Evolutionary conservation across 2,113 vertebrate genomes (phyloP), one percentile per base, ranked within the genome.

Genomic region (Oncorhynchus kisutch): DNA sequence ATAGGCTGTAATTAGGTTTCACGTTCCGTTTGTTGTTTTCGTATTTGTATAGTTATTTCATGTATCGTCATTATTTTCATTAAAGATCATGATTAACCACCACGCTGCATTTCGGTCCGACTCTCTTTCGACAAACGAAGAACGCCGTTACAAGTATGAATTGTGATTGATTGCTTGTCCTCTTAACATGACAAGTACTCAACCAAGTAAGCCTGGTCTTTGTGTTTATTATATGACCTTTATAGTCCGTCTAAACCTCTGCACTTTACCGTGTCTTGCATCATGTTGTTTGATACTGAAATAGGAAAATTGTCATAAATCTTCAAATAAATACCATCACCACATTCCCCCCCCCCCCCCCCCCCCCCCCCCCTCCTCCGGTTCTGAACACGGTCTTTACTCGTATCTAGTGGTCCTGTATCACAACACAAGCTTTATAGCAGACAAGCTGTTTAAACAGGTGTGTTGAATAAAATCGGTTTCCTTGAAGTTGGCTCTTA

Each of bases 261-360:
- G 6, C 54, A 57, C 3, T 57, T 20, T 57, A 4, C 13, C 2
- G 16, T 13, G 13, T 57, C 54, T 18, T 57, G 4, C 54, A 20
- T 57, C 54, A 3, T 73, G 14, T 66, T 48, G 14, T 7, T 62
- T 45, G 31, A 71, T 20, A 34, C 68, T 67, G 12, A 73, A 25
- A 67, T 75, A 29, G 74, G 48, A 81, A 8, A n/a, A n/a, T n/a
- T n/a, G n/a, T 48, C 27, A 16, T 12, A 1, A 68, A 73, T 39
- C 13, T 51, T 4, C 11, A 60, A 88, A 86, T 81, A 86, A 87
- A 87, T 60, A 57, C 24, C 16, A 64, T 0, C 16, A 4, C 0
- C 49, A 62, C n/a, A 62, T 8, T n/a, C n/a, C n/a, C n/a, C n/a
- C n/a, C n/a, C n/a, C n/a, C n/a, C n/a, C n/a, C n/a, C n/a, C n/a